Evolutionary conservation across 2,113 vertebrate species (phyloP).

Genomic region (Cyprinodon tularosa): DNA sequence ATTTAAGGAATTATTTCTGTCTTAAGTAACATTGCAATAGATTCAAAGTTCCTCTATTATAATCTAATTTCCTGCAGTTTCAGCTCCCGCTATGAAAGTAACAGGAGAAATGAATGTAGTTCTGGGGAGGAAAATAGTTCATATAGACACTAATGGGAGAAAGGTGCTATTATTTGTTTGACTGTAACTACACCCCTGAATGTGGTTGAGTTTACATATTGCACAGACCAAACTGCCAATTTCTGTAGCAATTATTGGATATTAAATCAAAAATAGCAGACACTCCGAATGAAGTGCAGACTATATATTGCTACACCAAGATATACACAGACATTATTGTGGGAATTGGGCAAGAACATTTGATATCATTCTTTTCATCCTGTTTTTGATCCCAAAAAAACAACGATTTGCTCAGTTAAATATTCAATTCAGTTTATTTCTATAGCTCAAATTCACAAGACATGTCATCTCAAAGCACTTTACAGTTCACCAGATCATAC

Average conservation of each 20-base stretch:
- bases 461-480: too few relatives aligned
- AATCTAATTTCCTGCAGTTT: constrained; percentile 45
- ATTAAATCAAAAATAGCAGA: constrained; percentile 10
- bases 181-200: not conserved
- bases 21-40: constrained; percentile 32
- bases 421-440: too few relatives aligned
- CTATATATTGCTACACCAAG: constrained; percentile 26
- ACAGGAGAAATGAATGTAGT: constrained; percentile 46
- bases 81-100: constrained; percentile 38
- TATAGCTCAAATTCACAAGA: too few relatives aligned
- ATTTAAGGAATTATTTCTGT: constrained; percentile 30
- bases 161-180: constrained; percentile 53
- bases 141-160: constrained; percentile 51
- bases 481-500: too few relatives aligned
- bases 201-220: not conserved
- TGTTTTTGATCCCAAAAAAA: constrained; percentile 27
- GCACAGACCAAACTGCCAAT: not conserved
- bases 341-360: constrained; percentile 13
- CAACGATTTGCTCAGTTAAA: constrained; percentile 8
- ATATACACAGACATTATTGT: constrained; percentile 18
- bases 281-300: constrained; percentile 32
- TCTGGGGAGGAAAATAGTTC: constrained; percentile 47
- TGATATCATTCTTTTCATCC: constrained; percentile 17
- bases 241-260: constrained; percentile 18
- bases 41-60: constrained; percentile 7